These are phyloP conservation scores for Capromys pilorides DNA, from an alignment of 2,797 vertebrate genomes.

Conservation along the genomic window DNA sequence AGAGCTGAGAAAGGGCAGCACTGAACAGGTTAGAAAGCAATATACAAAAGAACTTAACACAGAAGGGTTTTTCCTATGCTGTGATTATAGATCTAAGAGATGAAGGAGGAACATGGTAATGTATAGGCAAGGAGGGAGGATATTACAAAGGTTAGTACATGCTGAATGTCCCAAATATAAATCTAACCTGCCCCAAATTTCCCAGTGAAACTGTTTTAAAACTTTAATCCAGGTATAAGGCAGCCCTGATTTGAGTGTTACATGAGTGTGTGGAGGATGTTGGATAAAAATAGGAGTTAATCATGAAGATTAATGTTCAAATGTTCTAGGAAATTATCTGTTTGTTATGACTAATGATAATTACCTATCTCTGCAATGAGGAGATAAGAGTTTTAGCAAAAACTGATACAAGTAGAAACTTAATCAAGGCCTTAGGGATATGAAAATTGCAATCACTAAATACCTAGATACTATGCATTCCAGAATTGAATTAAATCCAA, in stretches of 20 bases:
- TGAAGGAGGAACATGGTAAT: not conserved
- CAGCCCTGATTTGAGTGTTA: not conserved
- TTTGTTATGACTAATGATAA: constrained; percentile 65
- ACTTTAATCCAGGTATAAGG: not conserved
- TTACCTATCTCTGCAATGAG: constrained; percentile 36
- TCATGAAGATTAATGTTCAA: constrained; percentile 50
- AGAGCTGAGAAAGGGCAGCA: not conserved
- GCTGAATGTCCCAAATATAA: not conserved
- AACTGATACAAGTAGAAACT: constrained; percentile 41
- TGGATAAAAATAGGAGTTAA: constrained; percentile 52
- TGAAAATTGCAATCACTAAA: constrained; percentile 73
- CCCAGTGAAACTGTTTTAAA: constrained; percentile 35
- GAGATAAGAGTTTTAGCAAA: constrained; percentile 56
- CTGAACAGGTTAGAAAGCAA: constrained; percentile 17
- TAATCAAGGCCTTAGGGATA: constrained; percentile 46
- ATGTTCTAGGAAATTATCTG: constrained; percentile 56
- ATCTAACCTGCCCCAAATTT: constrained; percentile 25
- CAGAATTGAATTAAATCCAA: constrained; percentile 66
- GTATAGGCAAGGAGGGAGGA: not conserved
- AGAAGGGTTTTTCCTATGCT: constrained; percentile 29
- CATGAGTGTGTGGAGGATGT: not conserved
- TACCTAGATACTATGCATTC: constrained; percentile 51
- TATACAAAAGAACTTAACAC: constrained; percentile 41
- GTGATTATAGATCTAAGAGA: not conserved
- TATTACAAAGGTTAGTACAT: not conserved